A percentile compares a stretch with the other conserved stretches of the same genome.
These are phyloP conservation scores for Myathropa florea DNA, from an alignment of 2,888 invertebrate species.

Conservation along the genomic window DNA sequence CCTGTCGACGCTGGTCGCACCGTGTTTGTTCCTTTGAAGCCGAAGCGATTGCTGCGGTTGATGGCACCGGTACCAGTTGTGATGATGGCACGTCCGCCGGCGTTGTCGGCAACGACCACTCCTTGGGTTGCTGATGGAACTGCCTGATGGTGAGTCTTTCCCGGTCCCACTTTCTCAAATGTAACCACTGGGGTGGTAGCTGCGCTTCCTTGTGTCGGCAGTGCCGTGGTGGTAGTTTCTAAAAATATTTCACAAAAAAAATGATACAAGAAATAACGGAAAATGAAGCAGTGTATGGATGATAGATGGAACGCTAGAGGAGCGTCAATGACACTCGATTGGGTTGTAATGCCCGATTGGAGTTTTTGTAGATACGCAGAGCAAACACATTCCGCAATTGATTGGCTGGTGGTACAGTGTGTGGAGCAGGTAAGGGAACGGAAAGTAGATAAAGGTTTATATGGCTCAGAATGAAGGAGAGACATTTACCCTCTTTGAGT, in stretches of 20 bases:
- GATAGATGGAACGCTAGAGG: slow-evolving; percentile 52
- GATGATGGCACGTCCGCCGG: slow-evolving; percentile 74
- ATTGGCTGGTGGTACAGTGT: neutral
- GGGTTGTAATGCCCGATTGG: neutral
- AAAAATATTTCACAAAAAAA: slow-evolving; percentile 42
- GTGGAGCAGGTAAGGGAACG: neutral
- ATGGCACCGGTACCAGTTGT: slow-evolving; percentile 80
- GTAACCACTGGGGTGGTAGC: slow-evolving; percentile 57
- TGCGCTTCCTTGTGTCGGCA: slow-evolving; percentile 41
- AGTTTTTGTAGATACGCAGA: neutral
- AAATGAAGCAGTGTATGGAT: slow-evolving; percentile 13
- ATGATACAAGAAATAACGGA: too few species aligned
- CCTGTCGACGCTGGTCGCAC: slow-evolving; percentile 82
- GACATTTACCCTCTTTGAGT: neutral
- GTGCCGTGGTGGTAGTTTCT: slow-evolving; percentile 60
- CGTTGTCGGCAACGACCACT: slow-evolving; percentile 62
- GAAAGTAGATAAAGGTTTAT: neutral
- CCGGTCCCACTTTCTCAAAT: slow-evolving; percentile 79
- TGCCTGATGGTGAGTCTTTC: slow-evolving; percentile 66
- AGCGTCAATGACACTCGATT: slow-evolving; percentile 39
- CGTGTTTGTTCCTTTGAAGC: slow-evolving; percentile 84
- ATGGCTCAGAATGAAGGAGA: neutral
- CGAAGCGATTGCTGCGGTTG: slow-evolving; percentile 88
- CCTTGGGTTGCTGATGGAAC: slow-evolving; percentile 61
- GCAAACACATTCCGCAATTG: neutral